Percentiles rank a stretch among this genome's conserved stretches.
Conservation (phyloP, 2,888 invertebrate genomes). For the Oasisia sp. region DNA sequence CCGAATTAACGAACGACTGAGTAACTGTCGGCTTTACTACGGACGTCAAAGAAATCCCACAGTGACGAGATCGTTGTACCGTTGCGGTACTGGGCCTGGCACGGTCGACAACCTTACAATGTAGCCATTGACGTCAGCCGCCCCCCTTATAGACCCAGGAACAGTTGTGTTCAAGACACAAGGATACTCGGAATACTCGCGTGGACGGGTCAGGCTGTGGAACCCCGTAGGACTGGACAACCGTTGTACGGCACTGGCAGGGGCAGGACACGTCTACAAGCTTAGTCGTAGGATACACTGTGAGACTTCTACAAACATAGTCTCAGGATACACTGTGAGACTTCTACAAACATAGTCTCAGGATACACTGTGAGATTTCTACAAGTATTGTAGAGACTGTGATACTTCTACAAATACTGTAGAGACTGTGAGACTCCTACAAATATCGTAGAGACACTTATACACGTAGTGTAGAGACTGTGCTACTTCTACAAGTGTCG, state of each 20-base stretch:
- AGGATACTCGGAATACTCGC: background rate
- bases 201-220: background rate
- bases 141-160: background rate
- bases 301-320: too few relatives aligned
- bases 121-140: background rate
- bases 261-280: too few relatives aligned
- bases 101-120: background rate
- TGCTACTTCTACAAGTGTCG: background rate
- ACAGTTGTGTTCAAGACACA: background rate
- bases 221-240: too few relatives aligned
- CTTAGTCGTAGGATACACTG: too few relatives aligned
- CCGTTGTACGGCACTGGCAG: too few relatives aligned
- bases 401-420: too few relatives aligned
- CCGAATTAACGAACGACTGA: background rate
- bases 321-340: too few relatives aligned
- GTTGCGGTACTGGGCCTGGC: background rate
- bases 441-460: too few relatives aligned
- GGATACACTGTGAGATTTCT: too few relatives aligned
- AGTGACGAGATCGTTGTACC: background rate
- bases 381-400: too few relatives aligned
- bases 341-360: too few relatives aligned
- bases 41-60: background rate
- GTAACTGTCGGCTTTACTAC: background rate
- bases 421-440: too few relatives aligned
- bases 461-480: background rate